Percentiles rank a stretch among this genome's conserved stretches.
phyloP scores from a whole-genome alignment of 2,113 vertebrate species.

The Ictalurus punctatus region DNA sequence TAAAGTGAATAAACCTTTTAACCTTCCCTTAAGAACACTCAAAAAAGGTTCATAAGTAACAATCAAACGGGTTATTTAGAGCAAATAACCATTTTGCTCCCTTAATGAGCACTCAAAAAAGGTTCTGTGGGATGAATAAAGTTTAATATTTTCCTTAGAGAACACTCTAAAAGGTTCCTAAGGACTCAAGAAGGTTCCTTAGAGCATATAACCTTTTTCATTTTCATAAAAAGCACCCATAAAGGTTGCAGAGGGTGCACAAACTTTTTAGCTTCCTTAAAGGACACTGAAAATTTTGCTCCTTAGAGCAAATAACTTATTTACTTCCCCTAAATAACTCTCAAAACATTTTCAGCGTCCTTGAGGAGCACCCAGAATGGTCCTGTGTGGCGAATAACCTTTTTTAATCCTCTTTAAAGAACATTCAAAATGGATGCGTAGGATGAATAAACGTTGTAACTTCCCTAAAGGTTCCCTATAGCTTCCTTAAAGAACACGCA shows the following conservation, averaged over 20 bases:
- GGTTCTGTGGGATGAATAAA: not conserved
- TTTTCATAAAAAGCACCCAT: not conserved
- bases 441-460: not conserved
- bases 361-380: not conserved
- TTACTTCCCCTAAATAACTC: not conserved
- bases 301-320: not conserved
- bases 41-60: not conserved
- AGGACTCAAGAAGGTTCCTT: not conserved
- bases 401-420: not conserved
- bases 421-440: not conserved
- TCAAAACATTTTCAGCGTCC: not conserved
- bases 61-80: not conserved
- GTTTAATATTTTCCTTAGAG: not conserved
- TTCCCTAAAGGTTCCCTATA: not conserved
- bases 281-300: not conserved
- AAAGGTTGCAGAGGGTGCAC: not conserved
- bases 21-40: not conserved
- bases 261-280: not conserved
- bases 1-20: not conserved
- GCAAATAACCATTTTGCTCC: not conserved
- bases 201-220: not conserved
- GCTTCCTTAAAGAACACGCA: not conserved
- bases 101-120: not conserved
- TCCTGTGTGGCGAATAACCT: no score
- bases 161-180: not conserved